Percentiles rank a stretch among this genome's conserved stretches.
These are phyloP conservation scores for Silurus glanis DNA, from an alignment of 2,113 vertebrate species.

Conservation along the genomic window DNA sequence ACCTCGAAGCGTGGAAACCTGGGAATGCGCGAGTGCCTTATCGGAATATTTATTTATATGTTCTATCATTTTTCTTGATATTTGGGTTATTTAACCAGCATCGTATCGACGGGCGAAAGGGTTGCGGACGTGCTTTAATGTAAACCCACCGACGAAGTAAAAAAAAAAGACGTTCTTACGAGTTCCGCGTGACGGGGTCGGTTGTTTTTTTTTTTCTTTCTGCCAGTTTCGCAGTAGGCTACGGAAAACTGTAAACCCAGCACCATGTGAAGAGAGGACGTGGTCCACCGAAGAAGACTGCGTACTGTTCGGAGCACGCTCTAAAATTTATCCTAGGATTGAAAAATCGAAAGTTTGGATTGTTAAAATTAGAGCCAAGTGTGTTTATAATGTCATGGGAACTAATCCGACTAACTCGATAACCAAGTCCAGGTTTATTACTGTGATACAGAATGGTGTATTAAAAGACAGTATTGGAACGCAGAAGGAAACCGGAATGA, in stretches of 20 bases:
- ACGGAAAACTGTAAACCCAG: not conserved
- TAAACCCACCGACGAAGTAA: not conserved
- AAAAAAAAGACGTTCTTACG: not conserved
- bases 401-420: too few species aligned
- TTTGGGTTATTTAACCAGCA: not conserved
- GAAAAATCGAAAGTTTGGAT: too few species aligned
- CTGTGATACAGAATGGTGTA: not conserved
- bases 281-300: not conserved
- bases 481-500: slow-evolving; percentile 17
- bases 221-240: not conserved
- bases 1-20: slow-evolving; percentile 8
- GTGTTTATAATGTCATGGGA: too few species aligned
- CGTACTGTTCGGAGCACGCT: not conserved
- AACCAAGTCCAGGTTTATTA: not conserved
- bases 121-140: not conserved
- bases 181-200: not conserved
- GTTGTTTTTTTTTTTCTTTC: not conserved
- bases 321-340: not conserved
- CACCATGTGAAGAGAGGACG: slow-evolving; percentile 15
- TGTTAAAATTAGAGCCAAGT: too few species aligned
- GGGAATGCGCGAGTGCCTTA: not conserved
- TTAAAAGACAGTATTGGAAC: slow-evolving; percentile 11
- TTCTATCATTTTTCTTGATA: not conserved
- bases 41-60: slow-evolving; percentile 10
- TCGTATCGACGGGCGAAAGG: too few species aligned